Percentiles rank a stretch among this genome's conserved stretches.
Conservation (phyloP, 2,113 vertebrate genomes). For the Perca flavescens region DNA sequence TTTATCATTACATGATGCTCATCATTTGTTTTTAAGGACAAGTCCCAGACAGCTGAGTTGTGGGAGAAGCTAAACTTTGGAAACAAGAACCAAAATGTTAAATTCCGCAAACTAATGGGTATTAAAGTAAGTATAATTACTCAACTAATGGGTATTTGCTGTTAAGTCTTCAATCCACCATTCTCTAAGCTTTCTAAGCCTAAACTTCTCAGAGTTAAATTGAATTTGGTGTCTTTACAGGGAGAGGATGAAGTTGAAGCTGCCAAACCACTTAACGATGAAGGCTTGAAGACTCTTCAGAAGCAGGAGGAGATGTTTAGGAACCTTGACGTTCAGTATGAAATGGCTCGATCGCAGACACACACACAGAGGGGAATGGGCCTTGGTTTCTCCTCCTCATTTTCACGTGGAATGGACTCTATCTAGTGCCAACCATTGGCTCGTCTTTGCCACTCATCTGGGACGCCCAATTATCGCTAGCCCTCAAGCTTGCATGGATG, state of each 20-base stretch:
- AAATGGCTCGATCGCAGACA: constrained; percentile 98
- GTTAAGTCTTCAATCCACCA: not conserved
- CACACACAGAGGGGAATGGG: constrained; percentile 99
- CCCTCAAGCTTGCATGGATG: constrained; percentile 95
- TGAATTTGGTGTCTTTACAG: constrained; percentile 61
- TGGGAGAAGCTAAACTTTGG: constrained; percentile 99
- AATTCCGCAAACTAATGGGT: constrained; percentile 99
- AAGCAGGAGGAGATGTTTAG: constrained; percentile 98
- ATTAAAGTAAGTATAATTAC: constrained; percentile 89
- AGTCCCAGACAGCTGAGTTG: constrained; percentile 96
- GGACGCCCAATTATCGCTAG: constrained; percentile 91
- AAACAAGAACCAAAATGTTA: constrained; percentile 99
- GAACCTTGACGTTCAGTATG: constrained; percentile 97
- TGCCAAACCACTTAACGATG: constrained; percentile 89
- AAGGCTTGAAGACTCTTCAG: constrained; percentile 95
- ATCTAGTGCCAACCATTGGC: constrained; percentile 82
- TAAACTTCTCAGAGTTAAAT: not conserved
- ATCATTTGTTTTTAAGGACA: constrained; percentile 86
- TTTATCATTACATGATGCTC: not conserved
- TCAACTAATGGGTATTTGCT: not conserved
- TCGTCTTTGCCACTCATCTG: constrained; percentile 67
- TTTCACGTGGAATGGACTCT: constrained; percentile 96
- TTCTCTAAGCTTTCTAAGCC: not conserved
- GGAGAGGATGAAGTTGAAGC: constrained; percentile 90
- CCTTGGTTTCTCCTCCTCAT: constrained; percentile 96